phyloP scores from a whole-genome alignment of 2,888 invertebrate species.

The Nematopogon swammerdamellus region DNA sequence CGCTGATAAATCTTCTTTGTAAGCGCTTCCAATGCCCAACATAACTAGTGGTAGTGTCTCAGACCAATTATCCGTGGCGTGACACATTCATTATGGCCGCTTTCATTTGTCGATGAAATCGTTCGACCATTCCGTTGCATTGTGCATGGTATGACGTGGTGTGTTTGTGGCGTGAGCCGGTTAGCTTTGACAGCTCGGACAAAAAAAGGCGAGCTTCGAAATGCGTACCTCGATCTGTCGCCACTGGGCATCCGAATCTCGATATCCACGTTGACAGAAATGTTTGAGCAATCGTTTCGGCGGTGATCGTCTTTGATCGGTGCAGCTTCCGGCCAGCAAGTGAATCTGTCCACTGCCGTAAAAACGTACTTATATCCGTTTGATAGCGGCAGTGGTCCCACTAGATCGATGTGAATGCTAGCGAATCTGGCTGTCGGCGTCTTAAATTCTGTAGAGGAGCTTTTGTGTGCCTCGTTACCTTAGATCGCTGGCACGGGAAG shows the following conservation, averaged over 20 bases:
- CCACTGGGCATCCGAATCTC: constrained; percentile 27
- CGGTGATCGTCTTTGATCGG: constrained; percentile 23
- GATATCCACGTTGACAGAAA: constrained; percentile 27
- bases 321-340: constrained; percentile 27
- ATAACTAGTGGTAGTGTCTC: constrained; percentile 14
- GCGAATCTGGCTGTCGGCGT: constrained; percentile 17
- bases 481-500: constrained; percentile 21
- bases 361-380: constrained; percentile 13
- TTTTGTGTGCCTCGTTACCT: constrained; percentile 19
- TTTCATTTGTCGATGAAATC: constrained; percentile 28
- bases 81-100: constrained; percentile 18
- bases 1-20: constrained; percentile 13
- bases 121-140: constrained; percentile 26
- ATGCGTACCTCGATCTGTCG: constrained; percentile 24
- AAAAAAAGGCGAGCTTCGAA: constrained; percentile 23
- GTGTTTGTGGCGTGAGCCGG: constrained; percentile 1
- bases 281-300: constrained; percentile 21
- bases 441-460: constrained; percentile 15
- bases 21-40: constrained; percentile 15
- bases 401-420: constrained; percentile 22
- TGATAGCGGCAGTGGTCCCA: constrained; percentile 14
- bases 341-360: constrained; percentile 20
- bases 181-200: constrained; percentile 8
- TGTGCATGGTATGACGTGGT: constrained; percentile 24
- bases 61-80: constrained; percentile 11